Evolutionary conservation across 2,888 invertebrate genomes (phyloP).

Genomic region (Diadromus collaris): DNA sequence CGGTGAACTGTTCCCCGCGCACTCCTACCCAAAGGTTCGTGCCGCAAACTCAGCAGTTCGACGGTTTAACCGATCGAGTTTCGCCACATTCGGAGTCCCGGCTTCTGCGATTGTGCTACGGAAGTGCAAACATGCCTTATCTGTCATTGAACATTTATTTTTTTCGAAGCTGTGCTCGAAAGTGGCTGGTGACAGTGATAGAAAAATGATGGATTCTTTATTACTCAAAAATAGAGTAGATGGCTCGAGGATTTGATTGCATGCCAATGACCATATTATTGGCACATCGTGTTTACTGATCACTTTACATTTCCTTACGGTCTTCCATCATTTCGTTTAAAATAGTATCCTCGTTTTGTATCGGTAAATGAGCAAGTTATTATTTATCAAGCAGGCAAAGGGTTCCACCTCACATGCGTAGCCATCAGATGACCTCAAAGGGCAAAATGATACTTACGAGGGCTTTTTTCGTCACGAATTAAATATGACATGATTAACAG

Average conservation of each 20-base stretch:
- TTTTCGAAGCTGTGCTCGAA: not conserved
- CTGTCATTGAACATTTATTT: not conserved
- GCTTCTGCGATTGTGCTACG: not conserved
- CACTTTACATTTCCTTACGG: not conserved
- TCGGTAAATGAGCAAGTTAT: too few species aligned
- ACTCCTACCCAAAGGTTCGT: slow-evolving; percentile 11
- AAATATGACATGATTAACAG: not conserved
- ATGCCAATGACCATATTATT: not conserved
- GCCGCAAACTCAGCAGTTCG: slow-evolving; percentile 10
- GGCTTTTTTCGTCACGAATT: not conserved
- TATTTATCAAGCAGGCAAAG: too few species aligned
- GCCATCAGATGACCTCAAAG: not conserved
- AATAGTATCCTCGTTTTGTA: too few species aligned
- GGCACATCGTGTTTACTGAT: not conserved
- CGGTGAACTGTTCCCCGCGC: slow-evolving; percentile 25
- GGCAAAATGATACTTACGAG: not conserved
- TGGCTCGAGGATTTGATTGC: not conserved
- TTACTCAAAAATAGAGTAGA: not conserved
- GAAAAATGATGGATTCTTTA: not conserved
- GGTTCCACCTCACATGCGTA: not conserved
- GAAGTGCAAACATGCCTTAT: slow-evolving; percentile 1
- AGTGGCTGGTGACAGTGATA: too few species aligned
- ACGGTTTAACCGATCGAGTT: slow-evolving; percentile 9
- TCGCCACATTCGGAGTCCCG: not conserved
- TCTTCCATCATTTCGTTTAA: too few species aligned